These are phyloP conservation scores for Drosophila testacea DNA, from an alignment of 2,888 invertebrate species.

Conservation along the genomic window DNA sequence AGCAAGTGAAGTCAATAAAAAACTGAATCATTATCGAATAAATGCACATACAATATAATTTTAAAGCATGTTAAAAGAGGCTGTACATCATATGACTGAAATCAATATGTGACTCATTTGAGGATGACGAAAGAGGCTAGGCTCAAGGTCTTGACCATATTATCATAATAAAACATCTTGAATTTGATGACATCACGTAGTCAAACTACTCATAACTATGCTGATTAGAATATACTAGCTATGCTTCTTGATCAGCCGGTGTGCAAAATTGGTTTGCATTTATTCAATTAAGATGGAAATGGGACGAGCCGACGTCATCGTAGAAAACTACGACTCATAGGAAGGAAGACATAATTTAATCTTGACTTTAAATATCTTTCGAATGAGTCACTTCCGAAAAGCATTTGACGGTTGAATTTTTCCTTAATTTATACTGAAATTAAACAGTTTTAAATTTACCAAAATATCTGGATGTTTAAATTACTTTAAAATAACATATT, in stretches of 20 bases:
- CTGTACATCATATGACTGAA: constrained; percentile 1
- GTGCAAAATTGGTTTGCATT: constrained; percentile 18
- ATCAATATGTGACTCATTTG: constrained; percentile 18
- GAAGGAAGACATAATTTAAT: not conserved
- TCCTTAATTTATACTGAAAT: no score
- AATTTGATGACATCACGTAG: constrained; percentile 42
- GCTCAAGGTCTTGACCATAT: constrained; percentile 53
- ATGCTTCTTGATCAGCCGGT: constrained; percentile 9
- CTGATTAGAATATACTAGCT: constrained; percentile 20
- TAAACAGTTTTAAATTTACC: no score
- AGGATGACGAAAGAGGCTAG: constrained; percentile 15
- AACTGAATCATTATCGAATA: not conserved
- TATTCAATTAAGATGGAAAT: constrained; percentile 15
- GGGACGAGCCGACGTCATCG: constrained; percentile 6
- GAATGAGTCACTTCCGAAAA: not conserved
- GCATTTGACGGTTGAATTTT: not conserved
- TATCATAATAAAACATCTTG: constrained; percentile 39
- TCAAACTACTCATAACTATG: constrained; percentile 24
- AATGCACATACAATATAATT: not conserved
- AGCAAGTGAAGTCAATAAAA: not conserved
- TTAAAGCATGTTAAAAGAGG: not conserved
- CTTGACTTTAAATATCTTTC: constrained; percentile 1
- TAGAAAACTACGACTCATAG: not conserved
- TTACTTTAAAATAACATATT: not conserved
- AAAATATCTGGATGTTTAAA: no score